A percentile compares a stretch with the other conserved stretches of the same genome.
Conservation (phyloP, 2,113 vertebrate species). For the Triplophysa siluroides region DNA sequence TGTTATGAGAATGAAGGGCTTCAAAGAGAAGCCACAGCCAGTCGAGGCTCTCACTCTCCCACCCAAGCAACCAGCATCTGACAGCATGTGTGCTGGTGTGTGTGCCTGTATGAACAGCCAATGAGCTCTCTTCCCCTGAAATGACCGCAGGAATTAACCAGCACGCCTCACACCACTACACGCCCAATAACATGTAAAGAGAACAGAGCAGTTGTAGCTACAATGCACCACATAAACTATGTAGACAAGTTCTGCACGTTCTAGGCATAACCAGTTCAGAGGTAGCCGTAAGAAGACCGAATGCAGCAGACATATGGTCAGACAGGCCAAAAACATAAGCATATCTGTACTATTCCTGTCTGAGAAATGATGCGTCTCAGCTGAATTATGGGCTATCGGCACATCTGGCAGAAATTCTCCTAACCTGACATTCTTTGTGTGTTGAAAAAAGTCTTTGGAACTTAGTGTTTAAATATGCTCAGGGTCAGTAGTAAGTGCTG, state of each 20-base stretch:
- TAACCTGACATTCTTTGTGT: conserved; percentile 19
- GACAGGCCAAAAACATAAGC: conserved; percentile 35
- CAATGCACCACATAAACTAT: conserved; percentile 57
- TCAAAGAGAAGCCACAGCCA: conserved; percentile 66
- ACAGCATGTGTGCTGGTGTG: neutral
- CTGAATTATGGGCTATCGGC: conserved; percentile 26
- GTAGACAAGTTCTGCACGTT: neutral
- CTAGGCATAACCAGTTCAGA: neutral
- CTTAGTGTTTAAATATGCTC: conserved; percentile 14
- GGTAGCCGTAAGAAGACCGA: neutral
- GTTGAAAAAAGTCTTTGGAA: neutral
- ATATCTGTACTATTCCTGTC: conserved; percentile 34
- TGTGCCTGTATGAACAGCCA: conserved; percentile 37
- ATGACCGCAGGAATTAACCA: conserved; percentile 61
- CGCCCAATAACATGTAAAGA: conserved; percentile 53
- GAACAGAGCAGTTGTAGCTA: conserved; percentile 40
- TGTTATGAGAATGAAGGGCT: conserved; percentile 56
- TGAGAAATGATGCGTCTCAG: conserved; percentile 1
- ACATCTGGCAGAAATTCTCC: conserved; percentile 35
- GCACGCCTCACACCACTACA: conserved; percentile 45
- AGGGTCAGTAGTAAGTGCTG: conserved; percentile 6
- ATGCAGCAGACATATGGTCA: conserved; percentile 18
- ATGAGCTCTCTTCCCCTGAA: conserved; percentile 46
- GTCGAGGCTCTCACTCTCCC: conserved; percentile 43
- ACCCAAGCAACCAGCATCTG: conserved; percentile 46